These are phyloP conservation scores for Lamproptera curius DNA, from an alignment of 2,888 invertebrate genomes.

Conservation along the genomic window DNA sequence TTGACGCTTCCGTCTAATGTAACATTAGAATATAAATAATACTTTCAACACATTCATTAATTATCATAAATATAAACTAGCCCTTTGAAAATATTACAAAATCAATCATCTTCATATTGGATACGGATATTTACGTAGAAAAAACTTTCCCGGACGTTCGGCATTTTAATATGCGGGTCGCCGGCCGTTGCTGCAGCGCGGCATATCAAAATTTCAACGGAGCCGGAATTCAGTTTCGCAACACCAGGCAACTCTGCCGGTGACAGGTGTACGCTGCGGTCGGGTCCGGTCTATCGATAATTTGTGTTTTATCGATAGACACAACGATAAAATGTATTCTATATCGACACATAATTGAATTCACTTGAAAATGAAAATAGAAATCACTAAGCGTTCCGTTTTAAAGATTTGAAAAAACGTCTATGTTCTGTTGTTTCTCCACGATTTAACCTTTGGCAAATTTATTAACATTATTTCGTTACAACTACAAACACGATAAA, in stretches of 20 bases:
- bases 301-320: constrained; percentile 18
- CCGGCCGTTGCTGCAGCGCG: neutral
- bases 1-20: too few species aligned
- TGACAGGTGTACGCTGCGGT: constrained; percentile 60
- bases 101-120: too few species aligned
- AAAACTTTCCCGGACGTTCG: constrained; percentile 2
- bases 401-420: too few species aligned
- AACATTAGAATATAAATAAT: too few species aligned
- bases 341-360: constrained; percentile 54
- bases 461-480: too few species aligned
- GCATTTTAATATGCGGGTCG: constrained; percentile 13
- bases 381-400: constrained; percentile 24
- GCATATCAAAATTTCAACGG: constrained; percentile 18
- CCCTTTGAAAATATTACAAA: too few species aligned
- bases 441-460: too few species aligned
- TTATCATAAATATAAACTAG: too few species aligned
- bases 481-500: too few species aligned
- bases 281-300: constrained; percentile 16
- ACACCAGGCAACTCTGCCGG: constrained; percentile 40
- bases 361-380: constrained; percentile 32
- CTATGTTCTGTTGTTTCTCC: too few species aligned
- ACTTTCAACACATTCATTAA: too few species aligned
- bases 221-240: constrained; percentile 30
- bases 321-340: neutral
- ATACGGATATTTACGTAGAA: too few species aligned